Percentiles rank a stretch among this genome's conserved stretches.
phyloP scores from a whole-genome alignment of 2,797 vertebrate genomes.

The Psittacula derbiana region DNA sequence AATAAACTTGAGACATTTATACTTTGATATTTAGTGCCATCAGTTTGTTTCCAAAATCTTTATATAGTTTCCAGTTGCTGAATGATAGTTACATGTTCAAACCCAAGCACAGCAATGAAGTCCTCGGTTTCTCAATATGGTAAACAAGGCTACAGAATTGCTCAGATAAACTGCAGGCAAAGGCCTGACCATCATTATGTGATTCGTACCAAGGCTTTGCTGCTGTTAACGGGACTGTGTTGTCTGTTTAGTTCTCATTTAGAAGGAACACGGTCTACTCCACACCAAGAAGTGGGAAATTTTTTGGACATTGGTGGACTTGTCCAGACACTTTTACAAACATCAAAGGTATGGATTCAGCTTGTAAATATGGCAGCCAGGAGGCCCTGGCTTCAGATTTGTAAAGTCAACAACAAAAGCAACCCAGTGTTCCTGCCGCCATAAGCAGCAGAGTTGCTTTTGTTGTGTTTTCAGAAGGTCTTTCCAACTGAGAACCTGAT shows the following conservation, averaged over 20 bases:
- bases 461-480: not conserved
- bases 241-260: not conserved
- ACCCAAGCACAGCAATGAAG: not conserved
- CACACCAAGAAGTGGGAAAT: not conserved
- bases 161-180: not conserved
- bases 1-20: not conserved
- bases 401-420: not conserved
- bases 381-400: not conserved
- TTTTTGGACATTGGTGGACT: not conserved
- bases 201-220: not conserved
- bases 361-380: not conserved
- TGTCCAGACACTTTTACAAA: not conserved
- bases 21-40: not conserved
- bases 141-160: not conserved
- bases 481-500: not conserved
- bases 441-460: not conserved
- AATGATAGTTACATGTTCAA: not conserved
- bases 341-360: not conserved
- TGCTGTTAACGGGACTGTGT: not conserved
- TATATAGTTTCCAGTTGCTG: not conserved
- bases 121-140: not conserved
- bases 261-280: not conserved
- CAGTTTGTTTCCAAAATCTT: not conserved
- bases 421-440: not conserved
- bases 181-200: not conserved